Evolutionary conservation across 2,113 vertebrate genomes (phyloP).

Genomic region (Rhea pennata): DNA sequence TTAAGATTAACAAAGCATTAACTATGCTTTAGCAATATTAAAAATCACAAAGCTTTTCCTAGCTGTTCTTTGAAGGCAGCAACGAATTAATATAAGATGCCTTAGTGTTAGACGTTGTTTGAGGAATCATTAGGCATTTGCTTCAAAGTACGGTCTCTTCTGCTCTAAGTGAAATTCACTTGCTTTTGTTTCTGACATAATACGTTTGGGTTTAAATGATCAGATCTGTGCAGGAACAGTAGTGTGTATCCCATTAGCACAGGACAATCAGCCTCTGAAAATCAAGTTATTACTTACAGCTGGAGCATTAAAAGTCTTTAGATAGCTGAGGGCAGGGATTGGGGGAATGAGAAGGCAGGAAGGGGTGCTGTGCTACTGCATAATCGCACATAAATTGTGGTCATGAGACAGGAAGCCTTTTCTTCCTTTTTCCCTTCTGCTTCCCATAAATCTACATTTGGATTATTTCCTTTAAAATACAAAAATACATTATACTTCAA

Average conservation of each 20-base stretch:
- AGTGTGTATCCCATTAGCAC: neutral
- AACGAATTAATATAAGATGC: neutral
- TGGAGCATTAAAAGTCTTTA: neutral
- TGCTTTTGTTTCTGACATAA: neutral
- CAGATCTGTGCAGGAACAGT: neutral
- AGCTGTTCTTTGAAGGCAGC: neutral
- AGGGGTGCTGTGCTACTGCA: neutral
- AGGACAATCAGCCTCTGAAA: neutral
- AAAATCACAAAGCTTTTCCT: neutral
- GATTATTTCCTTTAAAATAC: conserved; percentile 7
- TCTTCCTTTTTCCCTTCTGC: neutral
- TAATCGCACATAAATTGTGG: neutral
- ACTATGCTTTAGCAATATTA: neutral
- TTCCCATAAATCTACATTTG: neutral
- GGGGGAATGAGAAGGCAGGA: conserved; percentile 7
- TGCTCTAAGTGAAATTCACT: neutral
- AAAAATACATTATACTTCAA: conserved; percentile 9
- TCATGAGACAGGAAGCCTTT: neutral
- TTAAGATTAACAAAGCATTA: neutral
- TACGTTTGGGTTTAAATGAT: neutral
- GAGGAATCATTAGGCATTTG: neutral
- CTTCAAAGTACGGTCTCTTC: neutral
- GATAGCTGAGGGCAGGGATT: neutral
- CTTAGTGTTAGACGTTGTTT: neutral
- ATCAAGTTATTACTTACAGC: neutral